Conservation (phyloP, 1,140 invertebrate species). For the Orchestia grillus region DNA sequence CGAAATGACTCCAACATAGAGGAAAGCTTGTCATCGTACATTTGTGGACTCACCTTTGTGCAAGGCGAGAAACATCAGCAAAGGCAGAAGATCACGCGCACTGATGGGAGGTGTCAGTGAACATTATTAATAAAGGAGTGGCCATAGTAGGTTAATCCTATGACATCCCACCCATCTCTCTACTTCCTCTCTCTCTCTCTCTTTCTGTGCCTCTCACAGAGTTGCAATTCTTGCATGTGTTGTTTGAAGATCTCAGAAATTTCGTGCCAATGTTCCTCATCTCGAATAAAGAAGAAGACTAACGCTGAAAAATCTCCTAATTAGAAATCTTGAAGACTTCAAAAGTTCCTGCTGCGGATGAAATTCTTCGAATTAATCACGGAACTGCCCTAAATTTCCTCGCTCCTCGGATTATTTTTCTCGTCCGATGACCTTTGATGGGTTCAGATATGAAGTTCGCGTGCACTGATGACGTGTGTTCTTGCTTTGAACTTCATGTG, state of each 20-base stretch:
- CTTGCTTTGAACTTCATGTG: too few species aligned
- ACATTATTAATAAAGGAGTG: too few species aligned
- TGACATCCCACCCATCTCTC: too few species aligned
- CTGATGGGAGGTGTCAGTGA: too few species aligned
- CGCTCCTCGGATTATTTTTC: neutral
- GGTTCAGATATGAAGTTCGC: neutral
- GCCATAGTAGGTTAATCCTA: too few species aligned
- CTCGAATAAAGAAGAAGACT: neutral
- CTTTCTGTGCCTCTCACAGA: neutral
- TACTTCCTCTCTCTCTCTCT: neutral
- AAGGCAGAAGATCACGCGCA: too few species aligned
- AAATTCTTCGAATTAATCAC: neutral
- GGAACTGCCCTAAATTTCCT: neutral
- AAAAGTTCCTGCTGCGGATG: neutral
- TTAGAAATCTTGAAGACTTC: neutral
- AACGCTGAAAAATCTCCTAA: neutral
- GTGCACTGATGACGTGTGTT: neutral
- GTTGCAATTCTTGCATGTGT: neutral
- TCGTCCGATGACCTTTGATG: neutral
- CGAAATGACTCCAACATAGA: too few species aligned
- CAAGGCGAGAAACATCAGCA: neutral
- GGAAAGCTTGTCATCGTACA: too few species aligned
- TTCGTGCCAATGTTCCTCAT: neutral
- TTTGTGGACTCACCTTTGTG: too few species aligned
- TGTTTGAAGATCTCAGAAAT: neutral